These are phyloP conservation scores for Montifringilla adamsi DNA, from an alignment of 2,113 vertebrate species.

Conservation along the genomic window DNA sequence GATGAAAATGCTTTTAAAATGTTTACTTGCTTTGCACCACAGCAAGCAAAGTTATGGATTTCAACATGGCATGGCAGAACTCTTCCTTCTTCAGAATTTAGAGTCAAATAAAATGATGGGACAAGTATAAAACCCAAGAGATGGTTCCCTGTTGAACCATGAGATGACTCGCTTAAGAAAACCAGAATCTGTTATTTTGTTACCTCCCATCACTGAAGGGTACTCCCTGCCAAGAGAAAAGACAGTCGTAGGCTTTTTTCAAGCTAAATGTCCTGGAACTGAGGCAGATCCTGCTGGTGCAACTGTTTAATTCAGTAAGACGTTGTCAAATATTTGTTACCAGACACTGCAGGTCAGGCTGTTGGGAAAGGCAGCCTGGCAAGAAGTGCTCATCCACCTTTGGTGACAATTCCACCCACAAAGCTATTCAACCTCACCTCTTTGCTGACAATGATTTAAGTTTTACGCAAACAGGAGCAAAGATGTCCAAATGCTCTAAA, in stretches of 20 bases:
- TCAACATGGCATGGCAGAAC: not conserved
- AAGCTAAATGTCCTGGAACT: not conserved
- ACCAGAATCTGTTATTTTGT: not conserved
- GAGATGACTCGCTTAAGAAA: rapidly evolving
- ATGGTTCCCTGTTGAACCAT: not conserved
- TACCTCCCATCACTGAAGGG: not conserved
- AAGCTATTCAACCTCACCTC: not conserved
- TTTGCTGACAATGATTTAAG: not conserved
- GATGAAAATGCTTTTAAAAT: not conserved
- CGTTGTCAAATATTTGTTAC: not conserved
- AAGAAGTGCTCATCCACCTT: not conserved
- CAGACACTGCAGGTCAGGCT: not conserved
- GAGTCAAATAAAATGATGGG: not conserved
- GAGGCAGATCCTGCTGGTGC: not conserved
- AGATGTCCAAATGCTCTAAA: not conserved
- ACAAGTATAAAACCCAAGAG: rapidly evolving
- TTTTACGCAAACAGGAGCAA: not conserved
- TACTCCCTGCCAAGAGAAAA: not conserved
- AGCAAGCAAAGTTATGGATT: not conserved
- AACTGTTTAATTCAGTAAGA: not conserved
- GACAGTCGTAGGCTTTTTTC: not conserved
- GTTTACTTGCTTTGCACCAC: not conserved
- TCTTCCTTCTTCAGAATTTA: not conserved
- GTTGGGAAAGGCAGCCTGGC: not conserved
- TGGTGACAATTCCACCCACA: not conserved